Percentiles rank a stretch among this genome's conserved stretches.
Evolutionary conservation across 30 jellyfish, hydroid and myxozoan species (phyloP).

Genomic region (Cassiopea xamachana): DNA sequence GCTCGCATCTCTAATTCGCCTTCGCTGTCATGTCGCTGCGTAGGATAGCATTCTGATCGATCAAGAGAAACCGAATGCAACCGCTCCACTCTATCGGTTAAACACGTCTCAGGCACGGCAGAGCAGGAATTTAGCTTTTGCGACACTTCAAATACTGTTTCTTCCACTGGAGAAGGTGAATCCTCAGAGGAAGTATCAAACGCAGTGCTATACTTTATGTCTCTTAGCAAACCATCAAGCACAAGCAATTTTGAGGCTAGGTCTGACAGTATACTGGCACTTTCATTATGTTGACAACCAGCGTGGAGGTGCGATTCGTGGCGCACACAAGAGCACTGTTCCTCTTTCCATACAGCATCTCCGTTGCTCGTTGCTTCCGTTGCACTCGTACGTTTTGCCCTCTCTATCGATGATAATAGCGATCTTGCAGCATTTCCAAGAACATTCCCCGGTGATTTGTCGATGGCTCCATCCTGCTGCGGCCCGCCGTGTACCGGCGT

Average conservation of each 20-base stretch:
- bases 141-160: neutral
- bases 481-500: neutral
- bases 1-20: neutral
- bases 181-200: neutral
- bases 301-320: neutral
- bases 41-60: neutral
- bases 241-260: neutral
- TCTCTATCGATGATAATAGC: neutral
- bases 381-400: neutral
- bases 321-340: neutral
- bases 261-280: neutral
- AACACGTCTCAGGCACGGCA: too few species aligned
- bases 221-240: neutral
- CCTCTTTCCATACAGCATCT: neutral
- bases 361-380: neutral
- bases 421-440: constrained; percentile 7
- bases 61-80: too few species aligned
- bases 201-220: neutral
- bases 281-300: neutral
- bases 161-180: neutral
- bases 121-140: too few species aligned
- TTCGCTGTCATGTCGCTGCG: neutral
- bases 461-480: neutral
- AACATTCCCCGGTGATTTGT: neutral
- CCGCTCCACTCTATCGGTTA: too few species aligned